Evolutionary conservation across 1,140 invertebrate genomes (phyloP).

Genomic region (Pseudobourletiella spinata): DNA sequence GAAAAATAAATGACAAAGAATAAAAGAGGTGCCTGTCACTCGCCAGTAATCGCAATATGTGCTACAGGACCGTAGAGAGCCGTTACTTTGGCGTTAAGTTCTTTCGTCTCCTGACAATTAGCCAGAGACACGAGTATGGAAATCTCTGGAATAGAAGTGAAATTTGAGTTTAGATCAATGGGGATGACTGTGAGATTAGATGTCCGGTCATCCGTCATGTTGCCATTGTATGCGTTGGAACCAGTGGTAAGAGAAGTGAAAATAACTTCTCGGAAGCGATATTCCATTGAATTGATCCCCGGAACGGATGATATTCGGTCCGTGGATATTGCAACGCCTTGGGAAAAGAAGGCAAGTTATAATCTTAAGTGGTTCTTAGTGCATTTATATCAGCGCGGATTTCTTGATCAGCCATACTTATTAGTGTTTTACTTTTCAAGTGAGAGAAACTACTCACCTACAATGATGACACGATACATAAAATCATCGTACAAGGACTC

Average conservation of each 20-base stretch:
- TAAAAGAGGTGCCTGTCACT: neutral
- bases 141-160: slow-evolving; percentile 13
- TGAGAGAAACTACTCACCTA: neutral
- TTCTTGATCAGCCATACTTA: too few relatives aligned
- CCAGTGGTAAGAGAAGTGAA: neutral
- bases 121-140: slow-evolving; percentile 18
- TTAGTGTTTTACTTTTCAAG: too few relatives aligned
- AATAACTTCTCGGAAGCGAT: neutral
- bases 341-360: neutral
- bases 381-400: too few relatives aligned
- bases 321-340: neutral
- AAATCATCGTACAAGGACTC: neutral
- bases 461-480: neutral
- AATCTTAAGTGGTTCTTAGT: neutral
- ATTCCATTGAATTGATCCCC: neutral
- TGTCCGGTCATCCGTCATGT: neutral
- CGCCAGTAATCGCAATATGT: slow-evolving; percentile 33
- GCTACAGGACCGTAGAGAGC: slow-evolving; percentile 7
- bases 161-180: slow-evolving; percentile 10
- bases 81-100: slow-evolving; percentile 15
- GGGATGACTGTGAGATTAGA: slow-evolving; percentile 26
- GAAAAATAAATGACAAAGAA: neutral
- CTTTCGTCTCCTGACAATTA: slow-evolving; percentile 20
- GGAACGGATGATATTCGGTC: neutral
- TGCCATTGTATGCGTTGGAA: neutral